Conservation (phyloP, 1,140 invertebrate genomes). For the Drosophila parabipectinata region DNA sequence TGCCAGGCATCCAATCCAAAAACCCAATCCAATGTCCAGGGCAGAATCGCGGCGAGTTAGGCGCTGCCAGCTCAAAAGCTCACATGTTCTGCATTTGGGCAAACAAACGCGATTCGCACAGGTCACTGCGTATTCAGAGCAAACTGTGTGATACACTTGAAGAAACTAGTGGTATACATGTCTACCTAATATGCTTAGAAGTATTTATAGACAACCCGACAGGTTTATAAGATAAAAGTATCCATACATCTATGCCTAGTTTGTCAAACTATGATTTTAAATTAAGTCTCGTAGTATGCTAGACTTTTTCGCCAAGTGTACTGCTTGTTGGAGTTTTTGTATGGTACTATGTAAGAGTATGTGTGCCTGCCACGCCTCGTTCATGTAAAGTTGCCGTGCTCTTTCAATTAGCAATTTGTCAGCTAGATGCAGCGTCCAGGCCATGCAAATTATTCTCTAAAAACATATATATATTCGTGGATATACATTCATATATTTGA, state of each 20-base stretch:
- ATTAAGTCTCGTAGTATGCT: too few species aligned
- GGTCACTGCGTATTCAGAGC: conserved; percentile 76
- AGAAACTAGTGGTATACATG: background rate
- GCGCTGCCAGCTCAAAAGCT: conserved; percentile 45
- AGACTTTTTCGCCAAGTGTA: background rate
- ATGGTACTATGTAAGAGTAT: conserved; percentile 7
- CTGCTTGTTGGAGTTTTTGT: conserved; percentile 8
- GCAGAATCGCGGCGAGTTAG: conserved; percentile 49
- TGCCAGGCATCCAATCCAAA: conserved; percentile 7
- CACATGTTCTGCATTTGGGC: conserved; percentile 68
- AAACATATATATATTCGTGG: conserved; percentile 11
- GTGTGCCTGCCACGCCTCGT: conserved; percentile 42
- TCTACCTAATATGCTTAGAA: too few species aligned
- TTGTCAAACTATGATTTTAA: too few species aligned
- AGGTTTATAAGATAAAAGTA: too few species aligned
- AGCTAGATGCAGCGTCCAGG: conserved; percentile 52
- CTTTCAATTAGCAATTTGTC: conserved; percentile 80
- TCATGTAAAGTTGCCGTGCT: conserved; percentile 54
- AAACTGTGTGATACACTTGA: conserved; percentile 13
- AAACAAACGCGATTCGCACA: conserved; percentile 75
- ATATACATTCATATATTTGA: conserved; percentile 1
- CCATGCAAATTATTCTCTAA: conserved; percentile 61
- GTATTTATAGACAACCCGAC: too few species aligned
- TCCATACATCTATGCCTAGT: too few species aligned
- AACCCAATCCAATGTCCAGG: conserved; percentile 40